A percentile compares a stretch with the other conserved stretches of the same genome.
phyloP scores from a whole-genome alignment of 2,113 vertebrate species.

The Bettongia penicillata region DNA sequence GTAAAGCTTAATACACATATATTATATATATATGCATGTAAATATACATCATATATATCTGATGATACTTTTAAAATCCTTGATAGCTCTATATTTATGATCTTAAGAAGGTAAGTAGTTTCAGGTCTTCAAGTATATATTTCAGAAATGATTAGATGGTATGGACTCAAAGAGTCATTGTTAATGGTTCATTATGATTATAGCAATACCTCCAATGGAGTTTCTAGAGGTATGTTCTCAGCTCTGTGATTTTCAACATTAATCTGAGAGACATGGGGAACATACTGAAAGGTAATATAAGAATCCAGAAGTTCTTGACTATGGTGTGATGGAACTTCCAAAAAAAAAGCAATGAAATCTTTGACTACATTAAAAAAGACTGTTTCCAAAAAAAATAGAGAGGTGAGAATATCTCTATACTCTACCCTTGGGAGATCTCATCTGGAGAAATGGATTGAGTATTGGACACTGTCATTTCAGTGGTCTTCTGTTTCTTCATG shows the following conservation, averaged over 20 bases:
- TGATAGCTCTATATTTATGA: background rate
- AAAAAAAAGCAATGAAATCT: background rate
- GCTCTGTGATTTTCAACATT: background rate
- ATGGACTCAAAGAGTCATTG: background rate
- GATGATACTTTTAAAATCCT: background rate
- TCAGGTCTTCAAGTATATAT: background rate
- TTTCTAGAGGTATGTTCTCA: background rate
- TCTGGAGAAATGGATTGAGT: background rate
- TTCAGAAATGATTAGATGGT: background rate
- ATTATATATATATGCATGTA: no score
- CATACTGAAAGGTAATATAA: background rate
- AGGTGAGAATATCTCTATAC: background rate
- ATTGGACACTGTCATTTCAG: background rate
- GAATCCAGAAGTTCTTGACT: background rate
- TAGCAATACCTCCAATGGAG: background rate
- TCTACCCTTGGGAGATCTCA: background rate
- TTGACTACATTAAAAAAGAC: background rate
- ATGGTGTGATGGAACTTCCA: background rate
- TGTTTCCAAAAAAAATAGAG: background rate
- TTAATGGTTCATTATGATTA: background rate
- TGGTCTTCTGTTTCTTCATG: background rate
- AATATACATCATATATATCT: no score
- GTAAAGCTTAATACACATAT: background rate
- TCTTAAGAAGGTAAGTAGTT: background rate
- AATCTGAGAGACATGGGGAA: background rate